These are phyloP conservation scores for Chelonoidis abingdonii DNA, from an alignment of 2,113 vertebrate species.

Conservation along the genomic window DNA sequence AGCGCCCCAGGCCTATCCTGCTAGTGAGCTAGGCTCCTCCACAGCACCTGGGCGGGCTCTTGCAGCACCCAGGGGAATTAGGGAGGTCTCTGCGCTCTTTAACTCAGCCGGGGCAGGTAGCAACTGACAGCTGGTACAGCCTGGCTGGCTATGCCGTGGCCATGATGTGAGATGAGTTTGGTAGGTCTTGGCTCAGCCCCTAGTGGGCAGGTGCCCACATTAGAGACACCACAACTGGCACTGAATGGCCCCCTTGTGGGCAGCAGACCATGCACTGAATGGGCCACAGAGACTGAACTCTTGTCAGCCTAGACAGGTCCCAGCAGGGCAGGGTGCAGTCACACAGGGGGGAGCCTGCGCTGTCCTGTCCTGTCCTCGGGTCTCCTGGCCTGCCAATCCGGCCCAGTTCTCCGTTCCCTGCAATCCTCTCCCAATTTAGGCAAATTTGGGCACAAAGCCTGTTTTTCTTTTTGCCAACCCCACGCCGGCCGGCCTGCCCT, in stretches of 20 bases:
- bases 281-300: neutral
- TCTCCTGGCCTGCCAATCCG: neutral
- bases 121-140: neutral
- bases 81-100: neutral
- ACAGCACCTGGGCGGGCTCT: neutral
- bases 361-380: neutral
- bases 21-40: neutral
- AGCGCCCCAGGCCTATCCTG: neutral
- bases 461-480: too few species aligned
- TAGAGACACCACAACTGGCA: neutral
- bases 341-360: neutral
- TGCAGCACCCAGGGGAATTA: neutral
- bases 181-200: neutral
- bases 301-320: neutral
- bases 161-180: neutral
- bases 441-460: neutral
- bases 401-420: neutral
- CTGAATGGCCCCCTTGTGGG: neutral
- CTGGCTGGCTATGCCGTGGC: neutral
- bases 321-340: neutral
- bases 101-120: too few species aligned
- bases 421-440: too few species aligned
- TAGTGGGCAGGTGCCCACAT: neutral
- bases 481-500: too few species aligned
- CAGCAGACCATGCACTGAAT: neutral